These are phyloP conservation scores for Tridacna crocea DNA, from an alignment of 2,888 invertebrate genomes.

Conservation along the genomic window DNA sequence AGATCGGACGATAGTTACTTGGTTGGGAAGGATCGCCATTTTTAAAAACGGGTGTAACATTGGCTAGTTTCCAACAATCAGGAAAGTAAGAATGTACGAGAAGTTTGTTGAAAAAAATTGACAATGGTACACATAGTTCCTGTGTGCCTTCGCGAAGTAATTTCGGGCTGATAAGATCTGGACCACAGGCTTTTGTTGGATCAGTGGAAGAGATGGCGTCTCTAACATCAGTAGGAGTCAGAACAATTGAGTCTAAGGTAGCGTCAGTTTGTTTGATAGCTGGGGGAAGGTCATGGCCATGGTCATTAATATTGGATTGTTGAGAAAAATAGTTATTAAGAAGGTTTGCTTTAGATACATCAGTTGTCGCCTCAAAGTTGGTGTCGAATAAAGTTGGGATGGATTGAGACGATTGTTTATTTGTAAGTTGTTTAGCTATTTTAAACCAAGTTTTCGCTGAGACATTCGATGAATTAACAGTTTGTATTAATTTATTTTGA, in stretches of 20 bases:
- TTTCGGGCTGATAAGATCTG: conserved; percentile 8
- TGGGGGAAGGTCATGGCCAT: neutral
- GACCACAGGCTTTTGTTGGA: conserved; percentile 15
- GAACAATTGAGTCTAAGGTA: neutral
- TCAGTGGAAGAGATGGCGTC: conserved; percentile 1
- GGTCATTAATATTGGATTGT: neutral
- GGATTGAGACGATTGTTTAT: neutral
- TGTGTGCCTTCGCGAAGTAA: neutral
- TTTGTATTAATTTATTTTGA: neutral
- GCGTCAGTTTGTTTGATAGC: too few species aligned
- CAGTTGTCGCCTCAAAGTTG: neutral
- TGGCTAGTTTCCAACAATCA: conserved; percentile 8
- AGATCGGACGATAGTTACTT: too few species aligned
- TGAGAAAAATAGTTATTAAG: conserved; percentile 4
- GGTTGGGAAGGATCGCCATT: too few species aligned
- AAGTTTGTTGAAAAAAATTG: neutral
- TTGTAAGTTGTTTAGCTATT: neutral
- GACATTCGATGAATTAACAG: neutral
- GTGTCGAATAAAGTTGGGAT: neutral
- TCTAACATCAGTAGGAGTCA: neutral
- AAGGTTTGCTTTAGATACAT: conserved; percentile 11
- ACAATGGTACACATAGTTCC: too few species aligned
- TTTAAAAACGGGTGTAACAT: conserved; percentile 8
- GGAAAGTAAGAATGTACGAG: neutral
- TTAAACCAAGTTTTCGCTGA: neutral